These are phyloP conservation scores for Cenopis cana DNA, from an alignment of 2,888 invertebrate genomes.

Conservation along the genomic window DNA sequence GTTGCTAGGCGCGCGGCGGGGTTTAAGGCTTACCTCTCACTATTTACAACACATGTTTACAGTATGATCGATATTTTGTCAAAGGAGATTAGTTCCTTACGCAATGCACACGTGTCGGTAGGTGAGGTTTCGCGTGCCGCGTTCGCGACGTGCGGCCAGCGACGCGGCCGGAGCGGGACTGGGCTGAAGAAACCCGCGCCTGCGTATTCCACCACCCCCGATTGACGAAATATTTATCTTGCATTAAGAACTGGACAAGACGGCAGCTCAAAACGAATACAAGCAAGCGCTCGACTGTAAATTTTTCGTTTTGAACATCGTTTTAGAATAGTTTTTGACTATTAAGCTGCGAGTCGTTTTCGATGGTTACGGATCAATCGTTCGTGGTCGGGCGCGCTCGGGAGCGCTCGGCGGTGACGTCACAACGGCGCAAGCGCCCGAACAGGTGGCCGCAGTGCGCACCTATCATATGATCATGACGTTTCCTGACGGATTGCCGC, in stretches of 20 bases:
- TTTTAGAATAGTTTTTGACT: conserved; percentile 17
- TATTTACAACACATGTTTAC: conserved; percentile 21
- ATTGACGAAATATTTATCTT: conserved; percentile 85
- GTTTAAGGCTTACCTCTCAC: not conserved
- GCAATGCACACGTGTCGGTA: conserved; percentile 29
- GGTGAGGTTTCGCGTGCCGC: conserved; percentile 13
- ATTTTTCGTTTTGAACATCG: not conserved
- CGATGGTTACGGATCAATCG: conserved; percentile 74
- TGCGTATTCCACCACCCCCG: conserved; percentile 71
- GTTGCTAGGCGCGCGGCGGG: conserved; percentile 35
- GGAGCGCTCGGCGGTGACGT: conserved; percentile 68
- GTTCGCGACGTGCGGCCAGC: conserved; percentile 72
- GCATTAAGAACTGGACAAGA: conserved; percentile 82
- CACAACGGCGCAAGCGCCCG: conserved; percentile 82
- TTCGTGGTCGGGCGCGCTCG: conserved; percentile 64
- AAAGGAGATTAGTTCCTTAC: conserved; percentile 23
- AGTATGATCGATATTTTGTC: not conserved
- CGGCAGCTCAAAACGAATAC: conserved; percentile 31
- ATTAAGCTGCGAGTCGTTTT: conserved; percentile 41
- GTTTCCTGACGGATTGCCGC: conserved; percentile 73
- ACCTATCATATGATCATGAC: conserved; percentile 83
- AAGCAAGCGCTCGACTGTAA: not conserved
- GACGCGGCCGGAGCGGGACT: conserved; percentile 81
- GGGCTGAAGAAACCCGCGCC: conserved; percentile 67
- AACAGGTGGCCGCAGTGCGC: conserved; percentile 85